These are phyloP conservation scores for Neocloeon triangulifer DNA, from an alignment of 1,140 invertebrate species.

Conservation along the genomic window DNA sequence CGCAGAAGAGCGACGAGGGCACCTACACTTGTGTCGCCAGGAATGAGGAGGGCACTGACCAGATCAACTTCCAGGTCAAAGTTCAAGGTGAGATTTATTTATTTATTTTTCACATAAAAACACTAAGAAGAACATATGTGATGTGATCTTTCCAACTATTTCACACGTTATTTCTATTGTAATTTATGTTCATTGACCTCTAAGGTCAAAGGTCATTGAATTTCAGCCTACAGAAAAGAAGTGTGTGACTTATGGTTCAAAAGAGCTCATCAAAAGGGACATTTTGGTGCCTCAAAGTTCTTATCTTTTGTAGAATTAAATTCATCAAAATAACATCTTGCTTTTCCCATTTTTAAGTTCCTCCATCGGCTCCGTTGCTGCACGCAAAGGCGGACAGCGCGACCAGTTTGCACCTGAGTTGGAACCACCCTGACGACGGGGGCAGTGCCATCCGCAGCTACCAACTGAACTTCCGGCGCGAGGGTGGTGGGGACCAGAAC, in stretches of 20 bases:
- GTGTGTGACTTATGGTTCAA: too few species aligned
- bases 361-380: constrained; percentile 13
- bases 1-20: constrained; percentile 10
- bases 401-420: constrained; percentile 14
- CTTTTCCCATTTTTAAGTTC: constrained; percentile 11
- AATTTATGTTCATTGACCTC: too few species aligned
- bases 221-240: too few species aligned
- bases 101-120: too few species aligned
- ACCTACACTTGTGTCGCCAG: constrained; percentile 12
- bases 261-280: too few species aligned
- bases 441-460: constrained; percentile 13
- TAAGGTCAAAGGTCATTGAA: too few species aligned
- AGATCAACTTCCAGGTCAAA: constrained; percentile 18
- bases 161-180: too few species aligned
- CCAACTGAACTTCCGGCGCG: constrained; percentile 14
- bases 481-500: constrained; percentile 15
- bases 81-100: constrained; percentile 23
- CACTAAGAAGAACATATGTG: too few species aligned
- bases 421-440: constrained; percentile 14
- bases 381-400: constrained; percentile 11
- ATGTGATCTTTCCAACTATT: too few species aligned
- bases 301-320: too few species aligned
- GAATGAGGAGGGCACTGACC: constrained; percentile 17
- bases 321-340: too few species aligned
- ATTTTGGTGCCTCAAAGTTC: too few species aligned